These are phyloP conservation scores for Paramuricea clavata DNA, from an alignment of 92 coral and sea anemone species.

Conservation along the genomic window DNA sequence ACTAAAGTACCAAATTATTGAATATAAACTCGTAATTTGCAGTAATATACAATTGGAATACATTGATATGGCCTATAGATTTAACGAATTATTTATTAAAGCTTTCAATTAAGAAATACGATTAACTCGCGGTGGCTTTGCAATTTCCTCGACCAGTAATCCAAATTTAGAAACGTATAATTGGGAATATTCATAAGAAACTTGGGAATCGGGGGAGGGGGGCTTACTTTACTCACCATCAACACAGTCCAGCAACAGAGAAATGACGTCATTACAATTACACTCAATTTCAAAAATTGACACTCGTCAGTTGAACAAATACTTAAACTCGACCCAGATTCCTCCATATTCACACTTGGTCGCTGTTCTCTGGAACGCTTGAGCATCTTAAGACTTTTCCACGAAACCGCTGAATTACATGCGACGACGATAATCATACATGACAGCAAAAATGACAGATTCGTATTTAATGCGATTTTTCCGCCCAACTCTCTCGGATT, in stretches of 20 bases:
- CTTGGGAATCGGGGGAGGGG: too few species aligned
- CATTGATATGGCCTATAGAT: too few species aligned
- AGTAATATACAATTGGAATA: too few species aligned
- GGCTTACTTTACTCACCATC: slow-evolving; percentile 88
- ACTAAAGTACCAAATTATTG: too few species aligned
- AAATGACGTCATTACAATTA: slow-evolving; percentile 80
- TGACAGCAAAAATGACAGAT: slow-evolving; percentile 69
- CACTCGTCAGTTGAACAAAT: slow-evolving; percentile 61
- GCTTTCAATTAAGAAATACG: too few species aligned
- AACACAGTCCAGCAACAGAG: slow-evolving; percentile 92
- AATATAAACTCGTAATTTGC: too few species aligned
- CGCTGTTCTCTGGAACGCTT: slow-evolving; percentile 39
- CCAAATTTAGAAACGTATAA: too few species aligned
- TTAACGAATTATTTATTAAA: too few species aligned
- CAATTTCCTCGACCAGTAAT: too few species aligned
- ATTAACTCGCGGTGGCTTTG: too few species aligned
- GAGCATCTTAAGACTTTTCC: slow-evolving; percentile 37
- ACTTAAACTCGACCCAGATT: slow-evolving; percentile 9
- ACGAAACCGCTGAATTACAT: slow-evolving; percentile 78
- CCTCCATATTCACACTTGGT: not conserved
- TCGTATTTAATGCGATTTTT: slow-evolving; percentile 73
- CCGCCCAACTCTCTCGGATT: slow-evolving; percentile 82
- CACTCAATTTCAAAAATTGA: slow-evolving; percentile 91
- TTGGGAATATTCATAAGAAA: too few species aligned
- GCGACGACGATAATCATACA: slow-evolving; percentile 76